phyloP scores from a whole-genome alignment of 92 coral and sea anemone species.

The Virgularia gustaviana region DNA sequence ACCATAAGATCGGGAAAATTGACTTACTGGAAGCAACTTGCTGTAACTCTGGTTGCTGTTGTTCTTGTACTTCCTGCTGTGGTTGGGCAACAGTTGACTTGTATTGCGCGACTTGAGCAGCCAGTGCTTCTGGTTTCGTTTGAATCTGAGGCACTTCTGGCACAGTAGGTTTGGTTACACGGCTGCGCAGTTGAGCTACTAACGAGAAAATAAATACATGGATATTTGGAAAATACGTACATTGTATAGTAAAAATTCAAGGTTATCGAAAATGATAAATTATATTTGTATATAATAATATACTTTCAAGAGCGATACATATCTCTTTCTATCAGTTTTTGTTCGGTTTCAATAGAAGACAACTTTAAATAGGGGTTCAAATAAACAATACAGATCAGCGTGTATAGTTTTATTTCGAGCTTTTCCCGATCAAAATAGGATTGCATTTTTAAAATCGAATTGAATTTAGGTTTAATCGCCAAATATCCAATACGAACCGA shows the following conservation, averaged over 20 bases:
- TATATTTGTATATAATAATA: too few relatives aligned
- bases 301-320: too few relatives aligned
- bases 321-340: too few relatives aligned
- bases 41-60: not conserved
- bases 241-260: not conserved
- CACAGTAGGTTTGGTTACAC: slow-evolving; percentile 14
- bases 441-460: too few relatives aligned
- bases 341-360: too few relatives aligned
- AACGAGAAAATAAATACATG: not conserved
- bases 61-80: not conserved
- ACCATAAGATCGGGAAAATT: not conserved
- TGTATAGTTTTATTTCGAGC: too few relatives aligned
- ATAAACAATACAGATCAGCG: too few relatives aligned
- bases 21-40: not conserved
- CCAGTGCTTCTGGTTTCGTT: slow-evolving; percentile 28
- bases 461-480: too few relatives aligned
- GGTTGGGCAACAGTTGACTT: slow-evolving; percentile 4
- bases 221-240: not conserved
- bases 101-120: slow-evolving; percentile 29
- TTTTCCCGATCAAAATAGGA: too few relatives aligned
- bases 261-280: too few relatives aligned
- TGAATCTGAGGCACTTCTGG: slow-evolving; percentile 24
- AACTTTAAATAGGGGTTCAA: too few relatives aligned
- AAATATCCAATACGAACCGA: too few relatives aligned
- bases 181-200: slow-evolving; percentile 19